phyloP scores from a whole-genome alignment of 2,888 invertebrate species.

The Salticus scenicus region DNA sequence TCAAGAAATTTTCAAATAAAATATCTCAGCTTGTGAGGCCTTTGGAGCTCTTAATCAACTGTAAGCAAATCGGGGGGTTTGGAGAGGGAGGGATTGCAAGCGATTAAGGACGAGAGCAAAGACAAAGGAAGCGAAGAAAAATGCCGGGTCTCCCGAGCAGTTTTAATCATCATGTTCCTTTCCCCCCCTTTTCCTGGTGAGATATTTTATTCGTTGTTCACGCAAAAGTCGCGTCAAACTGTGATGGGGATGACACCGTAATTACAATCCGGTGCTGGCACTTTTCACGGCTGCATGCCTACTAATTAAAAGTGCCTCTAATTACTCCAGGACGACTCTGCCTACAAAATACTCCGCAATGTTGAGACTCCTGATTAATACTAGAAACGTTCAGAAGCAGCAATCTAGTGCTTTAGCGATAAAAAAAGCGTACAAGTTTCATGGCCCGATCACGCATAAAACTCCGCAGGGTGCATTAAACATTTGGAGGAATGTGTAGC shows the following conservation, averaged over 20 bases:
- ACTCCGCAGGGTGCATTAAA: not conserved
- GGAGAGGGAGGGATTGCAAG: not conserved
- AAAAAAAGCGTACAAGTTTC: not conserved
- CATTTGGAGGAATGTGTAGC: not conserved
- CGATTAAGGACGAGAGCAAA: constrained; percentile 25
- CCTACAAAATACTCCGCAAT: constrained; percentile 50
- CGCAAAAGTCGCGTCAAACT: constrained; percentile 49
- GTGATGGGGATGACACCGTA: constrained; percentile 59
- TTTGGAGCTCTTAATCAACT: not conserved
- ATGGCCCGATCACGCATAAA: not conserved
- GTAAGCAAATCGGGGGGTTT: not conserved
- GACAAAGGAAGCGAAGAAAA: constrained; percentile 43
- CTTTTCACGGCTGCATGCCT: constrained; percentile 63
- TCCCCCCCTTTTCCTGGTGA: not conserved
- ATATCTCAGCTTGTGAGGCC: not conserved
- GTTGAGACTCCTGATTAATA: constrained; percentile 52
- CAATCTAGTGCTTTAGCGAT: not conserved
- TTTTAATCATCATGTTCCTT: constrained; percentile 45
- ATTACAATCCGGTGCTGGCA: constrained; percentile 51
- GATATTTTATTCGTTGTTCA: constrained; percentile 51
- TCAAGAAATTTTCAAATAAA: constrained; percentile 4
- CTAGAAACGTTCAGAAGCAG: constrained; percentile 35
- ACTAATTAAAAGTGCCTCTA: constrained; percentile 64
- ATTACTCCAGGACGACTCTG: constrained; percentile 55
- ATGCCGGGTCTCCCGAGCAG: constrained; percentile 29